These are phyloP conservation scores for Halictus quadricinctus DNA, from an alignment of 2,888 invertebrate genomes.

Conservation along the genomic window DNA sequence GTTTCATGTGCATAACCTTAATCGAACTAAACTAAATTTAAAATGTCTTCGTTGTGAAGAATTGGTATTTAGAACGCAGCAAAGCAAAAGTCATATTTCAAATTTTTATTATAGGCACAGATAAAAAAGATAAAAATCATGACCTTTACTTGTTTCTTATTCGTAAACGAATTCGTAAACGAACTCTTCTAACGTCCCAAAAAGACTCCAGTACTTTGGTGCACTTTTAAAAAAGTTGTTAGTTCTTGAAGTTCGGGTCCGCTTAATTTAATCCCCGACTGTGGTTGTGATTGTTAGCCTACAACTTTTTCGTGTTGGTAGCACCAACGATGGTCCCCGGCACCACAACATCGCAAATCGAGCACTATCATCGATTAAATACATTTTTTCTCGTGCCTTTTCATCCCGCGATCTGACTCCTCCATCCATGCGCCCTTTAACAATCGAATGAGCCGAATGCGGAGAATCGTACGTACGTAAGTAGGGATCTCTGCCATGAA, in stretches of 20 bases:
- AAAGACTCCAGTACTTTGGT: background rate
- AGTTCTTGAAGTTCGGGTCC: background rate
- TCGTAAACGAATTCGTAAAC: too few relatives aligned
- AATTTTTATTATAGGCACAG: too few relatives aligned
- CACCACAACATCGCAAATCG: background rate
- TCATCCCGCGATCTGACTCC: background rate
- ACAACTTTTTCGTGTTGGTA: too few relatives aligned
- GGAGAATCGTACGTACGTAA: conserved; percentile 64
- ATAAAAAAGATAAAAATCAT: too few relatives aligned
- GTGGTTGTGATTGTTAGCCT: too few relatives aligned
- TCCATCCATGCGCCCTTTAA: conserved; percentile 15
- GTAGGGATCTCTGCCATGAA: conserved; percentile 68
- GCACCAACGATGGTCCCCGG: background rate
- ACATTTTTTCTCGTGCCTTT: conserved; percentile 21
- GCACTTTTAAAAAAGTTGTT: background rate
- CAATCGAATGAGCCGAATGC: conserved; percentile 68
- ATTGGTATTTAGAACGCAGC: too few relatives aligned
- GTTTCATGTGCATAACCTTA: background rate
- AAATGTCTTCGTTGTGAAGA: too few relatives aligned
- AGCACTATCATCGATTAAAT: background rate
- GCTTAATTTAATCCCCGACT: too few relatives aligned
- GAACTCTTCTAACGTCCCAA: background rate
- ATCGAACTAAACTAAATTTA: too few relatives aligned
- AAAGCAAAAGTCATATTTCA: too few relatives aligned
- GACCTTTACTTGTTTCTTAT: too few relatives aligned